Conservation (phyloP, 2,888 invertebrate species). For the Ectobius pallidus region DNA sequence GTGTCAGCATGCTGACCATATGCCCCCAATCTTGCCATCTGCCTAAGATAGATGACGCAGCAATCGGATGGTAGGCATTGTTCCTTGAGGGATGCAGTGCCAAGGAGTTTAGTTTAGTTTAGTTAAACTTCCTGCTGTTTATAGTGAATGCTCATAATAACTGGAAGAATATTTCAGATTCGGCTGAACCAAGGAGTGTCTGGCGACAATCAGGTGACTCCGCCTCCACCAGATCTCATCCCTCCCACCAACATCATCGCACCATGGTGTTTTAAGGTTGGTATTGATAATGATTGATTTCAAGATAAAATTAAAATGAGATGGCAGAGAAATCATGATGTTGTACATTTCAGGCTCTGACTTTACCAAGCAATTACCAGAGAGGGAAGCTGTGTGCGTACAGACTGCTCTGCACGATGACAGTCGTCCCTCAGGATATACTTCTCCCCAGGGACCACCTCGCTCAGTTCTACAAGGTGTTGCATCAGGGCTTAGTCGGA, state of each 20-base stretch:
- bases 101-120: too few relatives aligned
- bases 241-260: constrained; percentile 88
- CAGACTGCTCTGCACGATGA: constrained; percentile 78
- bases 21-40: too few relatives aligned
- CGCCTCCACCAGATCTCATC: constrained; percentile 74
- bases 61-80: too few relatives aligned
- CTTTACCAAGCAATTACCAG: constrained; percentile 74
- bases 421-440: constrained; percentile 81
- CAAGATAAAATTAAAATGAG: neutral
- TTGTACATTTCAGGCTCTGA: constrained; percentile 61
- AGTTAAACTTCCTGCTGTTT: too few relatives aligned
- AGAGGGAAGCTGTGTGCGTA: constrained; percentile 85
- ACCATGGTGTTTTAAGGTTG: constrained; percentile 93
- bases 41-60: too few relatives aligned
- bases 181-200: constrained; percentile 79
- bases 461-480: constrained; percentile 83
- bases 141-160: too few relatives aligned
- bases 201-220: constrained; percentile 75
- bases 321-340: neutral
- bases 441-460: constrained; percentile 73
- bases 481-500: constrained; percentile 71
- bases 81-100: too few relatives aligned
- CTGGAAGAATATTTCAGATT: constrained; percentile 63
- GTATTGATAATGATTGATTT: constrained; percentile 8
- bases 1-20: too few relatives aligned